Conservation (phyloP, 2,797 vertebrate genomes). For the Neosilurus hyrtlii region DNA sequence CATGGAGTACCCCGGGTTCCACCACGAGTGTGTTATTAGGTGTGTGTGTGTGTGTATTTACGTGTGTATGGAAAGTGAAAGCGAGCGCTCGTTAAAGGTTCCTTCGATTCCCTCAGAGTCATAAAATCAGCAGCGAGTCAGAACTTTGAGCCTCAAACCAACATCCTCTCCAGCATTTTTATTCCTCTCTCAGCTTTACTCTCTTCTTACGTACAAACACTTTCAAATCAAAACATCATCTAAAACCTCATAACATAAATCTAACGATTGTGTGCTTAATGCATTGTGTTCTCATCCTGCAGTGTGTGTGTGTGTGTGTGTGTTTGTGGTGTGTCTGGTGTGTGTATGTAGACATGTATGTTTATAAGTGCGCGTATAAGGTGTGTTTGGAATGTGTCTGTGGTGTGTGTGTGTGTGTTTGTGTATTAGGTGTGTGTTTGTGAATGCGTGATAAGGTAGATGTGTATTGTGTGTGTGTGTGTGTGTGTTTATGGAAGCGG, state of each 20-base stretch:
- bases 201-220: too few relatives aligned
- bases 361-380: too few relatives aligned
- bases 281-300: too few relatives aligned
- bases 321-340: not conserved
- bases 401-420: not conserved
- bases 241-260: too few relatives aligned
- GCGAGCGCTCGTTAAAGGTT: conserved; percentile 16
- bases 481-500: not conserved
- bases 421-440: too few relatives aligned
- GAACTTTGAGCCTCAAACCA: not conserved
- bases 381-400: not conserved
- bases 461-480: not conserved
- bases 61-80: conserved; percentile 47
- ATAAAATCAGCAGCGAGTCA: not conserved
- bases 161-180: not conserved
- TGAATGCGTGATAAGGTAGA: too few relatives aligned
- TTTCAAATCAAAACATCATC: too few relatives aligned
- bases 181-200: not conserved
- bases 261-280: too few relatives aligned
- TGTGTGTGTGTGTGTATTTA: conserved; percentile 46
- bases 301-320: not conserved
- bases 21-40: conserved; percentile 19
- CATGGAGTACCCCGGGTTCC: conserved; percentile 39
- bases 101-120: not conserved
- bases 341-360: too few relatives aligned